Evolutionary conservation across 1,140 invertebrate genomes (phyloP), one percentile per base, ranked within the genome.

Genomic region (Matsumurasca onukii): DNA sequence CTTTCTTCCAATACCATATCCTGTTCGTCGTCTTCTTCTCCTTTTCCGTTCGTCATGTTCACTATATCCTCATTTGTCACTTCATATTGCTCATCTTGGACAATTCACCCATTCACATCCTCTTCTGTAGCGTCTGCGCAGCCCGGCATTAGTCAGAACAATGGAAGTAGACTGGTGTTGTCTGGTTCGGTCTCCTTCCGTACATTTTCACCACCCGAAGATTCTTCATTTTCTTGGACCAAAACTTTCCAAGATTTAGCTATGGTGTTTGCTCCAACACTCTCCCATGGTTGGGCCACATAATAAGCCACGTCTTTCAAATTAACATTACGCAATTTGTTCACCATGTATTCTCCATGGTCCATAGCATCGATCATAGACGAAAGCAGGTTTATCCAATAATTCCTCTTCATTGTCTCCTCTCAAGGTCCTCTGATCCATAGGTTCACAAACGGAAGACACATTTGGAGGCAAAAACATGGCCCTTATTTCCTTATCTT

Each of bases 381-480:
- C 5, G 51, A 55, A 20, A 55, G 24, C 24, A 55, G 9, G 17
- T 20, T 55, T n/a, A 9, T 22, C 9, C 57, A 25, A 61, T 69
- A 68, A 24, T 62, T 62, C 22, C 52, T 70, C 34, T 72, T 72
- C 29, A 72, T 24, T 59, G 24, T n/a, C n/a, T n/a, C 9, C 63
- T 66, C 69, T 30, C 15, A 69, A 57, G 52, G 55, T 63, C n/a
- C 64, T 67, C 31, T 70, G 52, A 59, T 73, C 62, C 67, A 66
- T 66, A 9, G 61, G 70, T 59, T 71, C 30, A 64, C 27, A 69
- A 30, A 69, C 9, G 27, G 69, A 29, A 9, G 72, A 72, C 13
- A 57, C 66, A 62, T 72, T 68, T 3, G 69, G 69, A 48, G 69
- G 72, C n/a, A 74, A 70, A 72, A 73, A 72, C 27, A 24, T 30